These are phyloP conservation scores for Tetraneura akinire DNA, from an alignment of 1,140 invertebrate genomes.

Conservation along the genomic window DNA sequence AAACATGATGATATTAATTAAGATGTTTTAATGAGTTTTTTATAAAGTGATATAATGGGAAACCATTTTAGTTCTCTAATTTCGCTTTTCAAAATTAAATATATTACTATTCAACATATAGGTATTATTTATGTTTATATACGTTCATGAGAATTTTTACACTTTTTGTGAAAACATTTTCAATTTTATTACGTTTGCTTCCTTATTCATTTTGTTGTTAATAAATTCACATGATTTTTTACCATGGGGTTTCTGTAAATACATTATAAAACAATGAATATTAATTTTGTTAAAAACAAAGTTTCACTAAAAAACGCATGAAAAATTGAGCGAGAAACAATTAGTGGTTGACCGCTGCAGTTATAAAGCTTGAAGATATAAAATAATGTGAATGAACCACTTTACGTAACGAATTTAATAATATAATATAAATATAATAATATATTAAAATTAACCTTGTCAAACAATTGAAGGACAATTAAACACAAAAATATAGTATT, in stretches of 20 bases:
- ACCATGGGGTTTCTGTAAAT: not conserved
- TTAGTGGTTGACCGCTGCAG: not conserved
- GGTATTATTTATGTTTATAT: no score
- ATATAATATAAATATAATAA: no score
- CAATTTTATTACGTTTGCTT: slow-evolving; percentile 15
- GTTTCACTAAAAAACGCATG: slow-evolving; percentile 13
- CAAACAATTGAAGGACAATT: slow-evolving; percentile 1
- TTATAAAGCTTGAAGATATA: no score
- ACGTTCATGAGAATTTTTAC: not conserved
- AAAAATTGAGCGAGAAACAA: not conserved
- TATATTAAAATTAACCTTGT: slow-evolving; percentile 11
- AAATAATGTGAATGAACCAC: not conserved
- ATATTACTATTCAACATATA: no score
- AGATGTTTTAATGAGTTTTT: no score
- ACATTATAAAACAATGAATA: not conserved
- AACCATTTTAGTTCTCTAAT: no score
- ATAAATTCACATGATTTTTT: not conserved
- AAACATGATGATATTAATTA: no score
- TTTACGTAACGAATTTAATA: not conserved
- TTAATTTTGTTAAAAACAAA: slow-evolving; percentile 21
- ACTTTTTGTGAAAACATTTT: slow-evolving; percentile 12
- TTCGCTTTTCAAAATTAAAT: no score
- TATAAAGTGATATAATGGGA: no score
- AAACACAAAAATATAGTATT: not conserved
- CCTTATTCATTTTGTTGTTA: not conserved